Base-by-base conservation (phyloP, 2,888 invertebrate genomes). In the Creontiades dilutus region DNA sequence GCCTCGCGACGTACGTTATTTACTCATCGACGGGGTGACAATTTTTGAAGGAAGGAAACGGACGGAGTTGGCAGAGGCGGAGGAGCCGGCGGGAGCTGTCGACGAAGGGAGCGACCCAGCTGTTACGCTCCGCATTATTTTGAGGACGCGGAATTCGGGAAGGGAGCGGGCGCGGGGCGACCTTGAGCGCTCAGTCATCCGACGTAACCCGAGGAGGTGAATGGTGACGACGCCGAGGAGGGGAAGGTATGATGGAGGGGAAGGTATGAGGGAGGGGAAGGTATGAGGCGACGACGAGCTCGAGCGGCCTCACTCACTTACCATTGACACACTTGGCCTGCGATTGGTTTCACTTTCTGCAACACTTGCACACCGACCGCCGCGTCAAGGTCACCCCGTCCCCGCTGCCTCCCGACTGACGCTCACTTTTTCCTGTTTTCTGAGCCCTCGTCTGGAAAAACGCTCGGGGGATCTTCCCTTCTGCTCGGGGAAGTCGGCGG, bases 341-440 rank as follows among this genome's bases (percentile, higher is more conserved):
- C 23, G 68, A 68, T 68, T 68, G 68, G 68, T 68, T 68, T 68
- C 68, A 68, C 68, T 68, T 68, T 68, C 68, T 68, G n/a, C 23
- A 68, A 68, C 57, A 57, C 57, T 57, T 57, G 57, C 57, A 57
- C 57, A 57, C 68, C 19, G 68, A 19, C 68, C 68, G 19, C 27
- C 23, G 5, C 27, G 23, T 23, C 68, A 68, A 68, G 68, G 68
- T 68, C 68, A 11, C 23, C 9, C 68, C 68, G 23, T 12, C 68
- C 23, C 27, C 23, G 11, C 68, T 1, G 52, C 52, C 52, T 52
- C 52, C 52, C n/a, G n/a, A n/a, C n/a, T n/a, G 52, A 3, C 16
- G 61, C 61, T 52, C 52, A 52, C 52, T 52, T 52, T 48, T 52
- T 16, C 52, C 52, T 37, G 37, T 37, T 37, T 37, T 37, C 3